A percentile compares a stretch with the other conserved stretches of the same genome.
phyloP scores from a whole-genome alignment of 92 coral and sea anemone species.

The Virgularia gustaviana region DNA sequence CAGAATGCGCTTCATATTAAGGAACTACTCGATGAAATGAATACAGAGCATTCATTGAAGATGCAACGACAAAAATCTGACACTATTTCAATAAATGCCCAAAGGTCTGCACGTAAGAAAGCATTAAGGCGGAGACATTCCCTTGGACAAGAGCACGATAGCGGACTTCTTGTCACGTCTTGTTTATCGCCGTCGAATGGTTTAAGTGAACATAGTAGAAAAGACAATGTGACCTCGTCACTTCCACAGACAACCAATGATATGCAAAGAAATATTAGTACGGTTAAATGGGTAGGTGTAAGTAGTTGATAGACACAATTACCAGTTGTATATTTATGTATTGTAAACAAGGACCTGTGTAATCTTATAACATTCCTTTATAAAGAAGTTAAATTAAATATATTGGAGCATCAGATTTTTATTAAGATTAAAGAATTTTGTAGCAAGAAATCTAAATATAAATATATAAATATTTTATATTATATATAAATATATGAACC shows the following conservation, averaged over 20 bases:
- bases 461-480: not conserved
- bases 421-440: conserved; percentile 11
- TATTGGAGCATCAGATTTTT: conserved; percentile 10
- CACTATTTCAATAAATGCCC: conserved; percentile 85
- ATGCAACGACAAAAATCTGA: conserved; percentile 98
- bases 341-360: conserved; percentile 11
- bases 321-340: conserved; percentile 30
- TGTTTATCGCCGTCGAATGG: conserved; percentile 7
- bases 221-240: conserved; percentile 2
- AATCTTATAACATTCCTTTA: not conserved
- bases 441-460: not conserved
- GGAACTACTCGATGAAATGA: conserved; percentile 90
- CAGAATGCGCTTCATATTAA: conserved; percentile 91
- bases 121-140: conserved; percentile 82
- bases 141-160: conserved; percentile 75
- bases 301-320: conserved; percentile 14
- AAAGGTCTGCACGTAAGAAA: conserved; percentile 81
- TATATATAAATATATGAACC: not conserved
- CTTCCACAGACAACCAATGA: not conserved
- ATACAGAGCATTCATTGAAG: conserved; percentile 81
- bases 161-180: conserved; percentile 37
- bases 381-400: conserved; percentile 33
- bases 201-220: conserved; percentile 1
- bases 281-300: conserved; percentile 37
- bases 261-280: conserved; percentile 16